phyloP scores from a whole-genome alignment of 2,113 vertebrate species.

The Neoarius graeffei region DNA sequence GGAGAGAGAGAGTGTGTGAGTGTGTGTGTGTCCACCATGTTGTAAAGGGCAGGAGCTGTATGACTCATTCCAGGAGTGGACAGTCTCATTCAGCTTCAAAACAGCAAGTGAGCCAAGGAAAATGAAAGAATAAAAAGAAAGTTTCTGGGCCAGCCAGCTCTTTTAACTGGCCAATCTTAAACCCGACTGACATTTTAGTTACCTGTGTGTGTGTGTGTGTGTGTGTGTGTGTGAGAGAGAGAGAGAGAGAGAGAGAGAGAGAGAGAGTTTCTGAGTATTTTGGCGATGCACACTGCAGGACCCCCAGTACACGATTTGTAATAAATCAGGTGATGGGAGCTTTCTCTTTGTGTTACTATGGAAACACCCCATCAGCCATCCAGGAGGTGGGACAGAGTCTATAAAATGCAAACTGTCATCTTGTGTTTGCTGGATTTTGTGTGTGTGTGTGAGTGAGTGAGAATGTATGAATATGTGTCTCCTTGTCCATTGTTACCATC shows the following conservation, averaged over 20 bases:
- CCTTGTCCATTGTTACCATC: conserved; percentile 50
- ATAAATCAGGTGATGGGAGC: conserved; percentile 43
- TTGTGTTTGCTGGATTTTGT: conserved; percentile 47
- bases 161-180: conserved; percentile 32
- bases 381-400: conserved; percentile 46
- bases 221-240: conserved; percentile 12
- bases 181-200: conserved; percentile 33
- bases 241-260: too few species aligned
- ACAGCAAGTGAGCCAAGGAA: conserved; percentile 45
- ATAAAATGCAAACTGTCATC: conserved; percentile 58
- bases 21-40: conserved; percentile 2
- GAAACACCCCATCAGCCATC: conserved; percentile 54
- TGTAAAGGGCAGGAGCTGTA: conserved; percentile 42
- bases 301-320: conserved; percentile 41
- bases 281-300: conserved; percentile 11
- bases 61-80: conserved; percentile 45
- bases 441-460: not conserved
- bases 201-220: conserved; percentile 10
- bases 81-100: conserved; percentile 37
- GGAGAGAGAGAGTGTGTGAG: not conserved
- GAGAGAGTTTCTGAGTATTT: conserved; percentile 17
- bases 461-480: conserved; percentile 26
- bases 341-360: conserved; percentile 58
- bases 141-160: conserved; percentile 30
- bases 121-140: conserved; percentile 36